Evolutionary conservation across 2,888 invertebrate genomes (phyloP).

Genomic region (Sphaerophoria rueppellii): DNA sequence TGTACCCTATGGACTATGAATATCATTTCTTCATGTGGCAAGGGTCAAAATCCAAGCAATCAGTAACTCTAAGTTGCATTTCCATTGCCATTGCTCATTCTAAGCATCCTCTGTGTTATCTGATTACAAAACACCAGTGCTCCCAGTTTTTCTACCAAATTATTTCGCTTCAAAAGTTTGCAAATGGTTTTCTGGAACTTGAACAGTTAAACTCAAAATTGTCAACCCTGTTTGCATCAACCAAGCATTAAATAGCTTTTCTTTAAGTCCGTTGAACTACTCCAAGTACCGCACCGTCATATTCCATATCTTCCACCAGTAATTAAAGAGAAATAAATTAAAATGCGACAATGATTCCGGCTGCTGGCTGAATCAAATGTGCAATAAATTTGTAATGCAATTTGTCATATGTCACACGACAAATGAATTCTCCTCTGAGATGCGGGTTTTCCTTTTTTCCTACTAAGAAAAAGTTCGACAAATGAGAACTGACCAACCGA

Average conservation of each 20-base stretch:
- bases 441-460: constrained; percentile 4
- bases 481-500: constrained; percentile 1
- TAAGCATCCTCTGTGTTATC: too few relatives aligned
- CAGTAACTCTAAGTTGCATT: too few relatives aligned
- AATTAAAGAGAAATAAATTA: constrained; percentile 65
- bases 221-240: not conserved
- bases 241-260: constrained; percentile 11
- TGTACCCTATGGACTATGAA: too few relatives aligned
- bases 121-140: too few relatives aligned
- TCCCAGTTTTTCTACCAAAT: too few relatives aligned
- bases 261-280: constrained; percentile 34
- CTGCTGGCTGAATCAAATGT: constrained; percentile 55
- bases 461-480: not conserved
- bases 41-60: too few relatives aligned
- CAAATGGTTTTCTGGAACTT: too few relatives aligned
- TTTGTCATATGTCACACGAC: constrained; percentile 72
- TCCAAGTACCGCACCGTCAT: constrained; percentile 2
- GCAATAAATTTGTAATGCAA: constrained; percentile 60
- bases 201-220: not conserved
- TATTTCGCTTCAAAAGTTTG: too few relatives aligned
- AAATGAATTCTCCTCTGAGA: not conserved
- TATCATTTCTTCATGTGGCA: too few relatives aligned
- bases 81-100: too few relatives aligned
- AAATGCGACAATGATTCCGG: constrained; percentile 39
- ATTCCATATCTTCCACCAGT: constrained; percentile 6